These are phyloP conservation scores for Drosophila pegasa DNA, from an alignment of 2,888 invertebrate species.

Conservation along the genomic window DNA sequence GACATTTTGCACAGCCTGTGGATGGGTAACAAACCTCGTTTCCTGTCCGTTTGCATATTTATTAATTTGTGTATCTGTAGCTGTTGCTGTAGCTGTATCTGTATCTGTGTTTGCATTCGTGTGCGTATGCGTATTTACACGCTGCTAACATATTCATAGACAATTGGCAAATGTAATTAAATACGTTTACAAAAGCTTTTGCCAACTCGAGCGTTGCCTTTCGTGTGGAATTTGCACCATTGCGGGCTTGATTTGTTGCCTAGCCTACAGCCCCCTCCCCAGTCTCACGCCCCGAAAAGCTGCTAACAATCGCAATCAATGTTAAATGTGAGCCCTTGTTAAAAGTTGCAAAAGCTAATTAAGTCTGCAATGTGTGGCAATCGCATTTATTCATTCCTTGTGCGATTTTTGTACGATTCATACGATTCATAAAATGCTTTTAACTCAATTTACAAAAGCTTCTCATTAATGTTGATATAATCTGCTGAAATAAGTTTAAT, in stretches of 20 bases:
- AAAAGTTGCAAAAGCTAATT: constrained; percentile 41
- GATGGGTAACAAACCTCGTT: constrained; percentile 12
- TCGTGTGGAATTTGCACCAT: constrained; percentile 6
- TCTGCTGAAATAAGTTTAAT: neutral
- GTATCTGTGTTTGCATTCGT: neutral
- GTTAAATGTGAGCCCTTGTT: constrained; percentile 50
- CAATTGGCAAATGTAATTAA: constrained; percentile 57
- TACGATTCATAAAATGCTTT: neutral
- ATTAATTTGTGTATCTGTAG: constrained; percentile 69
- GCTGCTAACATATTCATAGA: constrained; percentile 81
- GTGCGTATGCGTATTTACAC: constrained; percentile 66
- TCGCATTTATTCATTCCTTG: constrained; percentile 17
- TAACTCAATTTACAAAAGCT: neutral
- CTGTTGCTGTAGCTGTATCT: constrained; percentile 3
- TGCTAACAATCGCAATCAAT: constrained; percentile 48
- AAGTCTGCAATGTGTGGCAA: constrained; percentile 41
- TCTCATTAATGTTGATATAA: neutral
- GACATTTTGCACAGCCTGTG: constrained; percentile 3
- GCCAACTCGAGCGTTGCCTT: constrained; percentile 29
- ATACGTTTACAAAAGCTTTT: constrained; percentile 13
- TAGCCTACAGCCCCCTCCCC: neutral
- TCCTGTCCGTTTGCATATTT: constrained; percentile 67
- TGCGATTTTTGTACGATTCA: constrained; percentile 11
- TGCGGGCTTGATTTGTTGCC: constrained; percentile 18
- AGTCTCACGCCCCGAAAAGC: neutral